Conservation (phyloP, 2,113 vertebrate genomes). For the Pelmatolapia mariae region DNA sequence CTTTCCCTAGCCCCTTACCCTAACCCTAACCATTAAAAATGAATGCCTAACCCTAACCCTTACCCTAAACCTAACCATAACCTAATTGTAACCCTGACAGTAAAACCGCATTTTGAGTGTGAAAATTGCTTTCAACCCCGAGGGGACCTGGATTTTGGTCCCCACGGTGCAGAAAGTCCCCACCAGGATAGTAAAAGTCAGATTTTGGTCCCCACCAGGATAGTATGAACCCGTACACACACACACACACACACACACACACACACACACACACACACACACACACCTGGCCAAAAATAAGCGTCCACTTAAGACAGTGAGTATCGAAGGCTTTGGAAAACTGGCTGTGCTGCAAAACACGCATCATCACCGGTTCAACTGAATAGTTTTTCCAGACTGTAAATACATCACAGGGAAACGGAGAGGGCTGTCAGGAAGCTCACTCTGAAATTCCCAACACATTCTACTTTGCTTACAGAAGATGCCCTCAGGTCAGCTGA, state of each 20-base stretch:
- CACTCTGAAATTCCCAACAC: not conserved
- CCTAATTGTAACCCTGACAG: no score
- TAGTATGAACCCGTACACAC: no score
- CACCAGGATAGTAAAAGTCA: no score
- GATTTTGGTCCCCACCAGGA: no score
- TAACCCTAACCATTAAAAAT: no score
- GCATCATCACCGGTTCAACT: not conserved
- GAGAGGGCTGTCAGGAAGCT: not conserved
- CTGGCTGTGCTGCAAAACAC: not conserved
- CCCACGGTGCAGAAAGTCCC: no score
- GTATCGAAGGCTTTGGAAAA: not conserved
- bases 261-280: not conserved
- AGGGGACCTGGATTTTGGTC: no score
- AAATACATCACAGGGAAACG: not conserved
- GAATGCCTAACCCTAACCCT: no score
- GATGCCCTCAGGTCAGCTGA: not conserved
- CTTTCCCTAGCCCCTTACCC: no score
- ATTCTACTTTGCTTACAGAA: not conserved
- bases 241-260: not conserved
- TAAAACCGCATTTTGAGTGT: no score
- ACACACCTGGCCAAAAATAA: not conserved
- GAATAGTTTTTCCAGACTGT: not conserved
- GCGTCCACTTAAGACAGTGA: not conserved
- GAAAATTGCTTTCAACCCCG: no score
- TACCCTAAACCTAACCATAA: no score